phyloP scores from a whole-genome alignment of 2,797 vertebrate species.

The Rhodeus uyekii region DNA sequence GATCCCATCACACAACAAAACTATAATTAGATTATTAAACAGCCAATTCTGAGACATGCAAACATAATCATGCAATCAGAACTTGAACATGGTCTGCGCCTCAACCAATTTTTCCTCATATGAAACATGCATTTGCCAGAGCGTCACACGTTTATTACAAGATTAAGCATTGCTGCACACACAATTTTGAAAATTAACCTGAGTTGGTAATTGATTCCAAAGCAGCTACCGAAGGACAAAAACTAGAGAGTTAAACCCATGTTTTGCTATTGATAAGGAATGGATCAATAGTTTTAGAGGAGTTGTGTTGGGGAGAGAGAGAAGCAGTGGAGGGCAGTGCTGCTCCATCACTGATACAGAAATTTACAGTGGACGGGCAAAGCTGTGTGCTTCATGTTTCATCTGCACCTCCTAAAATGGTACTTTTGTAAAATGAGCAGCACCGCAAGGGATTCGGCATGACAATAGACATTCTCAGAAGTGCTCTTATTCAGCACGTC shows the following conservation, averaged over 20 bases:
- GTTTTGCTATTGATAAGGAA: not conserved
- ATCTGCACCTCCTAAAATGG: not conserved
- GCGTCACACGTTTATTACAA: constrained; percentile 15
- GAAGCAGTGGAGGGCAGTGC: constrained; percentile 42
- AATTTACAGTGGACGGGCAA: not conserved
- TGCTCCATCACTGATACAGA: constrained; percentile 15
- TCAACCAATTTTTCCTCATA: constrained; percentile 16
- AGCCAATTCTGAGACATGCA: constrained; percentile 17
- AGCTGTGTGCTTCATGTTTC: not conserved
- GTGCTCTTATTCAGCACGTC: not conserved
- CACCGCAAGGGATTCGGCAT: constrained; percentile 1
- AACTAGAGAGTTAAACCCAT: not conserved
- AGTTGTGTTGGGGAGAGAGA: not conserved
- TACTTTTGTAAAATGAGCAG: constrained; percentile 4
- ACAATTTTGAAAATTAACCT: not conserved
- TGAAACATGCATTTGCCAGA: constrained; percentile 29
- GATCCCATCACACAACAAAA: constrained; percentile 1
- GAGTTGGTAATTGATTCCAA: constrained; percentile 23
- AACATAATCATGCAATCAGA: constrained; percentile 25
- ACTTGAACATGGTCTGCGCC: constrained; percentile 8
- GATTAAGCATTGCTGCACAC: constrained; percentile 53
- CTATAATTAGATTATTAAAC: constrained; percentile 20
- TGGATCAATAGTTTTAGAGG: not conserved
- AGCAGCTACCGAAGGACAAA: not conserved
- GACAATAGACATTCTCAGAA: constrained; percentile 7